Evolutionary conservation across 2,797 vertebrate species (phyloP).

Genomic region (Craterocephalus amniculus): DNA sequence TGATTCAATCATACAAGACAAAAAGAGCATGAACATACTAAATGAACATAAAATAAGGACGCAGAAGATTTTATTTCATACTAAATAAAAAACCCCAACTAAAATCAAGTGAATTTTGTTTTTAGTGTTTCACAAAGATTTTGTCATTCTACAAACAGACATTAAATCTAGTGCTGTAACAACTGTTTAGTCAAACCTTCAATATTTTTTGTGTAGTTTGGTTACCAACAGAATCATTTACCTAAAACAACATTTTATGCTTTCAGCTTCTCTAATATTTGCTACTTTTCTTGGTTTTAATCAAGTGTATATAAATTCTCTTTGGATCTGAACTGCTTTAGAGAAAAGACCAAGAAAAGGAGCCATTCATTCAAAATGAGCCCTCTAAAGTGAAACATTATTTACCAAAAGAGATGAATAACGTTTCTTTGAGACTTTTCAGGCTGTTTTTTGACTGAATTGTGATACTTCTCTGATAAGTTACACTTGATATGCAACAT

Average conservation of each 20-base stretch:
- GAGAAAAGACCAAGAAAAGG: background rate
- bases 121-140: constrained; percentile 11
- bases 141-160: background rate
- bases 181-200: background rate
- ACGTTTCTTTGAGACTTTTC: constrained; percentile 8
- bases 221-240: background rate
- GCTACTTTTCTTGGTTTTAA: background rate
- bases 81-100: background rate
- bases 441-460: constrained; percentile 39
- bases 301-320: background rate
- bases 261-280: constrained; percentile 4
- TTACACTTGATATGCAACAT: constrained; percentile 26
- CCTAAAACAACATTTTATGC: background rate
- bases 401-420: background rate
- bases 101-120: background rate
- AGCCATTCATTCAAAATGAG: background rate
- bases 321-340: constrained; percentile 29
- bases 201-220: background rate
- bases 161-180: background rate
- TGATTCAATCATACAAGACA: constrained; percentile 1
- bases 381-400: background rate
- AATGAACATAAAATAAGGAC: background rate
- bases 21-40: background rate
- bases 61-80: background rate
- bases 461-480: constrained; percentile 19